These are phyloP conservation scores for Rattus rattus DNA, from an alignment of 2,113 vertebrate genomes.

Conservation along the genomic window DNA sequence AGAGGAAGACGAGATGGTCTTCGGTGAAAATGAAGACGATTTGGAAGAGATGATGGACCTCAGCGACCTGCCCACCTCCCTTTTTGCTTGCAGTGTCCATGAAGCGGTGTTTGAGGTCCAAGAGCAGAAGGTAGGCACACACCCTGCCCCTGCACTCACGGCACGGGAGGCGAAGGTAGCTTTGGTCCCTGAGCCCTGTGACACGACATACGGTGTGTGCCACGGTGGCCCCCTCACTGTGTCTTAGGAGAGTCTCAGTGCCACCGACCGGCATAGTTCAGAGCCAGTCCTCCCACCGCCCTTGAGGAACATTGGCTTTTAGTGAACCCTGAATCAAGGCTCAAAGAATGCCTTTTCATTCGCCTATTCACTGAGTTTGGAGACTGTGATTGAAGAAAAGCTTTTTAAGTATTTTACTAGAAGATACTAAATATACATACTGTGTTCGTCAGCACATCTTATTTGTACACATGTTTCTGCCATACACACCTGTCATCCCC, in stretches of 20 bases:
- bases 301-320: neutral
- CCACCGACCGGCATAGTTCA: neutral
- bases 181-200: neutral
- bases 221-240: neutral
- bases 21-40: conserved; percentile 93
- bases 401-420: neutral
- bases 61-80: conserved; percentile 93
- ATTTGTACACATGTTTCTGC: neutral
- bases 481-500: neutral
- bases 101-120: conserved; percentile 92
- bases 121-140: conserved; percentile 88
- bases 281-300: neutral
- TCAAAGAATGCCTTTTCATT: neutral
- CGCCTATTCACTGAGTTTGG: neutral
- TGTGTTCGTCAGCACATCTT: neutral
- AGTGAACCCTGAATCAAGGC: neutral
- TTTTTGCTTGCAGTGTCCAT: conserved; percentile 94
- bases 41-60: conserved; percentile 96
- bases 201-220: neutral
- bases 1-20: conserved; percentile 94
- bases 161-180: neutral
- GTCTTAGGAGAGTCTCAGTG: neutral
- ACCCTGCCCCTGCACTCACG: neutral
- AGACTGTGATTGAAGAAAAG: conserved; percentile 19
- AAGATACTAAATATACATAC: neutral